These are phyloP conservation scores for Mactromeris polynyma DNA, from an alignment of 2,888 invertebrate species.

Conservation along the genomic window DNA sequence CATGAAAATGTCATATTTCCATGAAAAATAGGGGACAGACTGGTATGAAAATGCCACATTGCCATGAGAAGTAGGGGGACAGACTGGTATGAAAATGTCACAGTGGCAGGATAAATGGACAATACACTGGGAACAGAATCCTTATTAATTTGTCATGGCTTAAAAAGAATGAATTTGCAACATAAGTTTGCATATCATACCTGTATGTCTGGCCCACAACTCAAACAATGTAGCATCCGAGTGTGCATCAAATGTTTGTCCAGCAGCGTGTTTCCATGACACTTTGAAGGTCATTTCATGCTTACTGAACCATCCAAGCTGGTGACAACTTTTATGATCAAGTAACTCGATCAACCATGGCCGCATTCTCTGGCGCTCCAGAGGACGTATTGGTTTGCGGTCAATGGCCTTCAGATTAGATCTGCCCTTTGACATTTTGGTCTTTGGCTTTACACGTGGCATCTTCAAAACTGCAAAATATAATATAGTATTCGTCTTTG, in stretches of 20 bases:
- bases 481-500: too few relatives aligned
- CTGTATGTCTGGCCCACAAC: slow-evolving; percentile 84
- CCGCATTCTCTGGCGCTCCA: slow-evolving; percentile 82
- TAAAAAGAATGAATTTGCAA: too few relatives aligned
- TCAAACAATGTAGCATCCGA: slow-evolving; percentile 82
- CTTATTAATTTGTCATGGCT: too few relatives aligned
- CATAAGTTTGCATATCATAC: too few relatives aligned
- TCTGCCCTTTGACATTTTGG: slow-evolving; percentile 4
- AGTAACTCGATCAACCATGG: slow-evolving; percentile 82
- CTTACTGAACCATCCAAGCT: slow-evolving; percentile 80
- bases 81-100: too few relatives aligned
- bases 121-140: too few relatives aligned
- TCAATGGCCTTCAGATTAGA: slow-evolving; percentile 34
- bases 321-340: slow-evolving; percentile 71
- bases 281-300: slow-evolving; percentile 78
- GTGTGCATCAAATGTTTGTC: slow-evolving; percentile 80
- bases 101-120: too few relatives aligned
- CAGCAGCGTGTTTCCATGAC: slow-evolving; percentile 84
- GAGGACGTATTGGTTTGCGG: slow-evolving; percentile 78
- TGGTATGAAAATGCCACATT: too few relatives aligned
- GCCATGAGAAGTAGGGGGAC: too few relatives aligned
- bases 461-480: slow-evolving; percentile 14
- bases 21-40: too few relatives aligned
- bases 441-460: slow-evolving; percentile 45
- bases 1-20: too few relatives aligned